A percentile compares a stretch with the other conserved stretches of the same genome.
Evolutionary conservation across 2,797 vertebrate species (phyloP).

Genomic region (Sebastes minor): DNA sequence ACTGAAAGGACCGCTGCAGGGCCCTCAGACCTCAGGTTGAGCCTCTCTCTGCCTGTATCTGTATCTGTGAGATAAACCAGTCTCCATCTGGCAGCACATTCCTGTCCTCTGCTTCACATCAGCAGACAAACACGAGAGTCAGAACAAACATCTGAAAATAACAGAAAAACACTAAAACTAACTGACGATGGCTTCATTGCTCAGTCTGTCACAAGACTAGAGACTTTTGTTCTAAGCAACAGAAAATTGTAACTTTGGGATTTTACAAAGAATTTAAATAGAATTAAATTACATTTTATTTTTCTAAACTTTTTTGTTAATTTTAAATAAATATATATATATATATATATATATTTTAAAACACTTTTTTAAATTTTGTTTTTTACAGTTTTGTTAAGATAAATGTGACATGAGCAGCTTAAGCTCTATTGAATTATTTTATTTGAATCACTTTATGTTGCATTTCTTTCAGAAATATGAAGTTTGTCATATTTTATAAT

Average conservation of each 20-base stretch:
- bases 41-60: background rate
- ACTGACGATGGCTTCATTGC: fast-evolving
- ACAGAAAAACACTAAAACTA: slow-evolving; percentile 46
- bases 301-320: background rate
- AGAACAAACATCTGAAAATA: slow-evolving; percentile 62
- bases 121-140: slow-evolving; percentile 59
- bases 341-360: too few species aligned
- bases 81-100: slow-evolving; percentile 62
- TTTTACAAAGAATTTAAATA: background rate
- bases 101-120: slow-evolving; percentile 63
- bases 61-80: slow-evolving; percentile 62
- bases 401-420: background rate
- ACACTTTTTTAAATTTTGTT: too few species aligned
- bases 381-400: background rate
- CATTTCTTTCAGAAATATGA: background rate
- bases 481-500: background rate
- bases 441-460: background rate
- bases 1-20: background rate
- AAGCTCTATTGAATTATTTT: background rate
- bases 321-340: too few species aligned
- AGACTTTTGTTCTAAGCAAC: background rate
- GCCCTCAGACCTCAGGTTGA: background rate
- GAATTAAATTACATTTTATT: background rate
- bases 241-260: fast-evolving
- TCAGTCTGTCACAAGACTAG: too few species aligned